Base-by-base conservation (phyloP, 2,797 vertebrate genomes). In the Sternarchorhynchus goeldii region DNA sequence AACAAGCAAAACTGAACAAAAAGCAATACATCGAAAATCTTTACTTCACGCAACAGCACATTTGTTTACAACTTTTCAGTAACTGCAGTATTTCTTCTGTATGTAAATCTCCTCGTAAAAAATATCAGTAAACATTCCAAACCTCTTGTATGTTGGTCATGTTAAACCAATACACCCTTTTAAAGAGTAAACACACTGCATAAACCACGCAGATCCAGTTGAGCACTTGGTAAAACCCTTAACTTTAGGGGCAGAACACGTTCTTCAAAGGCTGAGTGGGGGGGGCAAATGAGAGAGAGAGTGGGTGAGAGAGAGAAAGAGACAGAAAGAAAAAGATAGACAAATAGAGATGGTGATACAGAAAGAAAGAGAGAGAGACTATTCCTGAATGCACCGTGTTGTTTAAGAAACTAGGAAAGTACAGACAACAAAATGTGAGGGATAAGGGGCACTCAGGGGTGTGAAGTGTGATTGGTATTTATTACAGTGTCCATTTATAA, bases 171-270 rank as follows among this genome's bases (percentile, higher is more conserved):
- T 29, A 50, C 36, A 67, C 67, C 73, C 20, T 7, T 41, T 58
- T 50, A 25, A 17, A 21, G 71, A 56, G 55, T 75, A 79, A 66
- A 76, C 67, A 78, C 20, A 34, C 12, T 10, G 39, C 21, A 75
- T 71, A 29, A 76, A 76, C 67, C 34, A 71, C 59, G 72, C 21
- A 75, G 57, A 21, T 45, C 2, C 67, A 57, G 65, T 68, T 55
- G 31, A 59, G 64, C 56, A 12, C 12, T 12, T 50, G 45, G 12
- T 50, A 3, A 50, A 50, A 50, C 10, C 45, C 12, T 25, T 12
- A 2, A 1, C 4, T 36, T 1, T 12, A 50, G 45, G 16, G 45
- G 5, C 32, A n/a, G 34, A 0, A 64, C 5, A 58, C 32, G 58
- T 34, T 39, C 53, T 57, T 12, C 4, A 10, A 64, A 31, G 16